Evolutionary conservation across 2,888 invertebrate species (phyloP).

Genomic region (Chymomyza fuscimana): DNA sequence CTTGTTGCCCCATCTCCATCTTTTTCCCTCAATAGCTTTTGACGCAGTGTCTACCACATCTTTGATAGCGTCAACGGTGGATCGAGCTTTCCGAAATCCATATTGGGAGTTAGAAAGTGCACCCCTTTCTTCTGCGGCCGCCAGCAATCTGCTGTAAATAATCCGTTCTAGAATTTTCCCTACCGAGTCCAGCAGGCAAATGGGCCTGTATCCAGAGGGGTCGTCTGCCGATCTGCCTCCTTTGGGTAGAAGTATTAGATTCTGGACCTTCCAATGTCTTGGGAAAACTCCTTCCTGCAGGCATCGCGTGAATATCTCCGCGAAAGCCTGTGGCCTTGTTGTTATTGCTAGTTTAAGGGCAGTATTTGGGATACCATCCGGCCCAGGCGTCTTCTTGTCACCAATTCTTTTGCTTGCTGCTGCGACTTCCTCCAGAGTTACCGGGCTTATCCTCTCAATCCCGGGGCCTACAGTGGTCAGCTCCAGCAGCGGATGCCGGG

Average conservation of each 20-base stretch:
- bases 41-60: background rate
- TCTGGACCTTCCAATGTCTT: background rate
- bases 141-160: background rate
- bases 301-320: background rate
- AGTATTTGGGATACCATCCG: background rate
- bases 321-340: too few relatives aligned
- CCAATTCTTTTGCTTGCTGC: background rate
- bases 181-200: too few relatives aligned
- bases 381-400: background rate
- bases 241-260: too few relatives aligned
- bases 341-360: background rate
- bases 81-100: background rate
- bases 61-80: background rate
- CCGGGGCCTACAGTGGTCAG: background rate
- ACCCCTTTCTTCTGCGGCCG: too few relatives aligned
- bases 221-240: too few relatives aligned
- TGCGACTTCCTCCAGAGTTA: background rate
- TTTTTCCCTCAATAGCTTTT: conserved; percentile 7
- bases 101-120: too few relatives aligned
- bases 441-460: too few relatives aligned
- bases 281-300: background rate
- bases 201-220: too few relatives aligned
- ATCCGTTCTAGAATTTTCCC: background rate
- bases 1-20: conserved; percentile 14
- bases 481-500: too few relatives aligned